Evolutionary conservation across 1,140 invertebrate species (phyloP).

Genomic region (Psilanteris sp.): DNA sequence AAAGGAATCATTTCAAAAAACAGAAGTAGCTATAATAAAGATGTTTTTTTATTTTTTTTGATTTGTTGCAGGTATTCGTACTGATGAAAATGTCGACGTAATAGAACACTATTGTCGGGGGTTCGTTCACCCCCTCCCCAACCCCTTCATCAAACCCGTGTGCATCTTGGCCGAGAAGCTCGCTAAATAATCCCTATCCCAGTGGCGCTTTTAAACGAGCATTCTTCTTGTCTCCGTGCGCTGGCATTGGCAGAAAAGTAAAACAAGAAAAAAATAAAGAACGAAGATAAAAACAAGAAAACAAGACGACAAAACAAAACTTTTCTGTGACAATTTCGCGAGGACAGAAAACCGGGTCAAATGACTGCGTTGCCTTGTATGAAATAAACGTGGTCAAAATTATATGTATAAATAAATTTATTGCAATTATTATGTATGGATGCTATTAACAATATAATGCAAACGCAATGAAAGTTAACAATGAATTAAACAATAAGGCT

Average conservation of each 20-base stretch:
- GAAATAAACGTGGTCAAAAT: too few relatives aligned
- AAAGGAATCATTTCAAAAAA: too few relatives aligned
- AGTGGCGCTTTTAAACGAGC: constrained; percentile 28
- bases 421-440: too few relatives aligned
- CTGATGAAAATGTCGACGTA: constrained; percentile 12
- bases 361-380: constrained; percentile 7
- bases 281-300: constrained; percentile 5
- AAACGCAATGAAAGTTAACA: too few relatives aligned
- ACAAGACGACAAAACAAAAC: constrained; percentile 22
- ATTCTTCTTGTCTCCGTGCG: constrained; percentile 17
- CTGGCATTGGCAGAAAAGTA: constrained; percentile 24
- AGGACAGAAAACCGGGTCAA: constrained; percentile 25
- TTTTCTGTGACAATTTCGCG: constrained; percentile 26
- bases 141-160: not conserved
- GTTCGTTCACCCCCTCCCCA: constrained; percentile 23
- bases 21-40: too few relatives aligned
- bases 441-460: too few relatives aligned
- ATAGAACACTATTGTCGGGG: constrained; percentile 15
- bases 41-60: not conserved
- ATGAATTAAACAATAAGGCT: too few relatives aligned
- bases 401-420: too few relatives aligned
- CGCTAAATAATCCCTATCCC: constrained; percentile 29
- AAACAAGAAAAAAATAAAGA: constrained; percentile 1
- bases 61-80: constrained; percentile 2
- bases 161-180: constrained; percentile 14